Evolutionary conservation across 2,888 invertebrate species (phyloP).

Genomic region (Nomada flava): DNA sequence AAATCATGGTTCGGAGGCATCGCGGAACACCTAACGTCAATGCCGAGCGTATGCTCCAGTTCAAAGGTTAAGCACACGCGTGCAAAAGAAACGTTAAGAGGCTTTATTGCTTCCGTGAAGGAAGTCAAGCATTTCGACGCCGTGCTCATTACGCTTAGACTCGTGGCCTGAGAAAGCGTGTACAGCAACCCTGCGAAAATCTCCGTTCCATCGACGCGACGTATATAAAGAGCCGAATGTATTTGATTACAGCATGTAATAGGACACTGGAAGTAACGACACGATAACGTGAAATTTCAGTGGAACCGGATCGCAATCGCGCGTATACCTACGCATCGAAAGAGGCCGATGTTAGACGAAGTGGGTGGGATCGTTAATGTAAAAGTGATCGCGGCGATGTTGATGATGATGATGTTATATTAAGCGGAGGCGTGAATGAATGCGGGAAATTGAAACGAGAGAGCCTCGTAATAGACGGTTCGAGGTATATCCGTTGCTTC

Average conservation of each 20-base stretch:
- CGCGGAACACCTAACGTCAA: conserved; percentile 5
- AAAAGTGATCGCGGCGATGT: background rate
- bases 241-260: conserved; percentile 5
- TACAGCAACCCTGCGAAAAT: background rate
- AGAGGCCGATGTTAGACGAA: background rate
- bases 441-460: background rate
- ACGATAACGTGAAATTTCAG: background rate
- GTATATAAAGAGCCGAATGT: background rate
- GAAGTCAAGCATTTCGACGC: conserved; percentile 59
- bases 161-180: background rate
- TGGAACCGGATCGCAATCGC: background rate
- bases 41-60: conserved; percentile 28
- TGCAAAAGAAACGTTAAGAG: conserved; percentile 60
- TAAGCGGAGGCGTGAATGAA: background rate
- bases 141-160: conserved; percentile 42
- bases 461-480: background rate
- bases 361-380: background rate
- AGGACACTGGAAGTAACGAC: background rate
- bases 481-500: background rate
- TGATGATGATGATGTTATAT: background rate
- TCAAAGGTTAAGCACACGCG: conserved; percentile 65
- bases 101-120: conserved; percentile 70
- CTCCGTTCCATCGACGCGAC: background rate
- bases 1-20: conserved; percentile 43
- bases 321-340: background rate